A percentile compares a stretch with the other conserved stretches of the same genome.
Conservation (phyloP, 2,113 vertebrate genomes). For the Chiloscyllium plagiosum region DNA sequence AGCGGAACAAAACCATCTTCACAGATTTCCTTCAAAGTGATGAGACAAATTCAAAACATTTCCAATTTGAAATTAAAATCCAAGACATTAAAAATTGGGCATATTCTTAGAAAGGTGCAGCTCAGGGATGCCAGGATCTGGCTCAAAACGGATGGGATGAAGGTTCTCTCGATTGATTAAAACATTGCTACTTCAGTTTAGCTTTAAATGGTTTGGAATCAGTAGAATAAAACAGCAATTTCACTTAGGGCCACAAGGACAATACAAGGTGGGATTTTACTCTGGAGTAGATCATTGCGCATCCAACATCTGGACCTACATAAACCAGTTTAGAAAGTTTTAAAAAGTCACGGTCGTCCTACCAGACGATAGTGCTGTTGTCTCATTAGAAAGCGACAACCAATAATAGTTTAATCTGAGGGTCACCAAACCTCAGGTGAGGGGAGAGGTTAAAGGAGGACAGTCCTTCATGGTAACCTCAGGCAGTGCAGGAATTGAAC, state of each 20-base stretch:
- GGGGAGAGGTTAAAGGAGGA: too few relatives aligned
- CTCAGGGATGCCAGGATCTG: neutral
- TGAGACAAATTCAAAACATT: neutral
- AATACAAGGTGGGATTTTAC: neutral
- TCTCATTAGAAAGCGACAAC: too few relatives aligned
- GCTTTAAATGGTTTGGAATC: neutral
- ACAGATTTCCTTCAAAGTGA: conserved; percentile 60
- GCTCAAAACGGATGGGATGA: neutral
- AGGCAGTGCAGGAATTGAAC: too few relatives aligned
- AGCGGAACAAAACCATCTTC: conserved; percentile 62
- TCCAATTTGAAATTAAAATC: neutral
- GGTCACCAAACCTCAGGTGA: too few relatives aligned
- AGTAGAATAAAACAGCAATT: neutral
- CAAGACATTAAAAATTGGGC: neutral
- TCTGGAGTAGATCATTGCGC: neutral
- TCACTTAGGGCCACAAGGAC: neutral
- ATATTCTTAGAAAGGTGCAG: neutral
- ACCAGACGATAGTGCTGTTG: too few relatives aligned
- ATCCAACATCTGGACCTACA: neutral
- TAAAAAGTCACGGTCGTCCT: too few relatives aligned
- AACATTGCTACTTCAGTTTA: neutral
- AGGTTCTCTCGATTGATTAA: neutral
- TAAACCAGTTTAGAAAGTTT: neutral
- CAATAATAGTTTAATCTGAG: too few relatives aligned
- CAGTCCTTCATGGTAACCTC: too few relatives aligned